Conservation (phyloP, 2,797 vertebrate genomes). For the Epinephelus awoara region DNA sequence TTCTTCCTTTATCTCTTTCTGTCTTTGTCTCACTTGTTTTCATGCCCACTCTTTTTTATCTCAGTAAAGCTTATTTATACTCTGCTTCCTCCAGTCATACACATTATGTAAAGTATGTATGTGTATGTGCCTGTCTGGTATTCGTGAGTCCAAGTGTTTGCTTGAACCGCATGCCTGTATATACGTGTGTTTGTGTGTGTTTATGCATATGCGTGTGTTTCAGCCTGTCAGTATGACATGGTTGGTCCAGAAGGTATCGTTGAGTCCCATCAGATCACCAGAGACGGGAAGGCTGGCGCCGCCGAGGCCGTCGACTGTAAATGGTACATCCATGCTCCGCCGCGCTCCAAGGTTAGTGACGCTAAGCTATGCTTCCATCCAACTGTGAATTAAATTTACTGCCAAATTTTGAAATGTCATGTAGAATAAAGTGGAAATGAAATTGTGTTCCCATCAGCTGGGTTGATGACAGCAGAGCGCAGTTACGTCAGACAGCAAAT, state of each 20-base stretch:
- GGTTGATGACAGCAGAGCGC: constrained; percentile 20
- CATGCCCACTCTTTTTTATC: not conserved
- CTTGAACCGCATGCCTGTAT: constrained; percentile 64
- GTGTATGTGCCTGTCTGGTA: constrained; percentile 10
- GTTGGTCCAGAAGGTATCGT: constrained; percentile 98
- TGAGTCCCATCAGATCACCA: constrained; percentile 96
- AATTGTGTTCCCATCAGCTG: constrained; percentile 35
- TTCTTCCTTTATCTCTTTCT: constrained; percentile 24
- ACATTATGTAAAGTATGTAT: constrained; percentile 28
- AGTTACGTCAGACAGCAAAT: constrained; percentile 34
- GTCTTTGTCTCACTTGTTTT: constrained; percentile 26
- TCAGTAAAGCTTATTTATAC: not conserved
- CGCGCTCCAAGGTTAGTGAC: constrained; percentile 96
- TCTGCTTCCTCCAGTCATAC: constrained; percentile 9
- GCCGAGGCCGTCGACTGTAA: constrained; percentile 98
- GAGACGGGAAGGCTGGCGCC: constrained; percentile 94
- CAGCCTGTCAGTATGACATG: constrained; percentile 99
- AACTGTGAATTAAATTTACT: constrained; percentile 37
- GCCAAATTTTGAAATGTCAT: constrained; percentile 48
- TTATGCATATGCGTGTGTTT: constrained; percentile 73
- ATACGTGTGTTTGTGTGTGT: constrained; percentile 32
- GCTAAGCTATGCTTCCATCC: constrained; percentile 6
- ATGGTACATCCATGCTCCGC: constrained; percentile 98
- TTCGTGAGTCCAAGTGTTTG: constrained; percentile 34
- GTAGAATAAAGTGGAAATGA: constrained; percentile 32